Evolutionary conservation across 2,888 invertebrate genomes (phyloP).

Genomic region (Pyrgus malvae): DNA sequence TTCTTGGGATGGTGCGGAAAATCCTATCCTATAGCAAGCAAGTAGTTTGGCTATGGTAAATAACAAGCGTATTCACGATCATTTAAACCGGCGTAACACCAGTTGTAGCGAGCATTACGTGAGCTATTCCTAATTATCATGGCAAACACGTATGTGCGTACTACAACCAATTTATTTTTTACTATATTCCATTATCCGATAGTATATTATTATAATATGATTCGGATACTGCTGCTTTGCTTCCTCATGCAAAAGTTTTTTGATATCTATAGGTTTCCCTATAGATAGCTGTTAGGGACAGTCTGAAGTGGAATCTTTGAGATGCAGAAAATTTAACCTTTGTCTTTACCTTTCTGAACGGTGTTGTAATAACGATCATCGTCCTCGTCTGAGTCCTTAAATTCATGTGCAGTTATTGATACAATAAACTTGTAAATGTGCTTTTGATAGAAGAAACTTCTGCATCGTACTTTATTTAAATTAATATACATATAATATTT

Average conservation of each 20-base stretch:
- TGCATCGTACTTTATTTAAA: too few species aligned
- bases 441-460: too few species aligned
- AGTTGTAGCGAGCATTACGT: constrained; percentile 11
- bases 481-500: too few species aligned
- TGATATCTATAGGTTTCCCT: background rate
- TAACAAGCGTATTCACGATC: constrained; percentile 13
- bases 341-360: too few species aligned
- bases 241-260: background rate
- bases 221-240: too few species aligned
- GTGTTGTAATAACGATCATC: too few species aligned
- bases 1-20: constrained; percentile 10
- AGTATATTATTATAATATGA: background rate
- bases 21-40: background rate
- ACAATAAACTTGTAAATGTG: too few species aligned
- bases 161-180: constrained; percentile 21
- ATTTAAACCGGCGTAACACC: constrained; percentile 18
- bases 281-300: background rate
- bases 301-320: background rate
- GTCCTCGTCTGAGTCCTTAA: too few species aligned
- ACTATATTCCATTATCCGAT: constrained; percentile 12
- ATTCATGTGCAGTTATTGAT: too few species aligned
- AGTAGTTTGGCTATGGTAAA: constrained; percentile 10
- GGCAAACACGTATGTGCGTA: constrained; percentile 1
- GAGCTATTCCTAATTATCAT: constrained; percentile 8
- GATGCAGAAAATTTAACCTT: too few species aligned